Percentiles rank a stretch among this genome's conserved stretches.
Evolutionary conservation across 2,113 vertebrate genomes (phyloP).

Genomic region (Arvicanthis niloticus): DNA sequence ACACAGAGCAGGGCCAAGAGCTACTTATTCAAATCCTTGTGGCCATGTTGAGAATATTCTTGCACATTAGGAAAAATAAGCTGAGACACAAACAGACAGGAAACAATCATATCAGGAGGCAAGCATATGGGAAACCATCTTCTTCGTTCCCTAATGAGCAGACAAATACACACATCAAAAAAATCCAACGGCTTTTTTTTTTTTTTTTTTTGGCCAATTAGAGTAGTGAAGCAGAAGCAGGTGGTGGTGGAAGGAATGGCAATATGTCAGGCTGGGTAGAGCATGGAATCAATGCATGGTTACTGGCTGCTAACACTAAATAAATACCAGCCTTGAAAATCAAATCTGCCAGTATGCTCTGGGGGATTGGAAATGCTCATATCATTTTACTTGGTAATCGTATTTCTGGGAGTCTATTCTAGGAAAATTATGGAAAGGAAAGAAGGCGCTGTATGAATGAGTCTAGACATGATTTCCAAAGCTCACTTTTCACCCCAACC

Average conservation of each 20-base stretch:
- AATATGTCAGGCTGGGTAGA: constrained; percentile 60
- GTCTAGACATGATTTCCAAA: constrained; percentile 4
- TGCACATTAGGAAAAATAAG: constrained; percentile 41
- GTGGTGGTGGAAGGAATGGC: constrained; percentile 33
- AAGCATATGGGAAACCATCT: constrained; percentile 58
- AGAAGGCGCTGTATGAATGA: constrained; percentile 36
- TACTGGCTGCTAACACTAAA: constrained; percentile 53
- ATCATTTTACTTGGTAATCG: constrained; percentile 50
- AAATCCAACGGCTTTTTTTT: constrained; percentile 56
- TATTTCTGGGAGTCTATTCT: constrained; percentile 56
- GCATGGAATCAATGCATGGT: constrained; percentile 27
- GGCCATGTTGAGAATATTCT: background rate
- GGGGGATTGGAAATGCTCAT: constrained; percentile 60
- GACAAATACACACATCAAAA: constrained; percentile 36
- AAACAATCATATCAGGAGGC: constrained; percentile 42
- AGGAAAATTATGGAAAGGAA: constrained; percentile 56
- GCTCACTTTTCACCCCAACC: background rate
- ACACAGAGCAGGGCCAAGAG: background rate
- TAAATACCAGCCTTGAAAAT: constrained; percentile 63
- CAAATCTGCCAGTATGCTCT: constrained; percentile 50
- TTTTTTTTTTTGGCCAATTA: constrained; percentile 60
- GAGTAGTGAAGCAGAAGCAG: constrained; percentile 49
- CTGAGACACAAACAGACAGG: constrained; percentile 21
- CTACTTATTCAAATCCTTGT: background rate
- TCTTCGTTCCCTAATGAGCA: constrained; percentile 59